Base-by-base conservation (phyloP, 2,888 invertebrate genomes). In the Drosophila buzzatii region DNA sequence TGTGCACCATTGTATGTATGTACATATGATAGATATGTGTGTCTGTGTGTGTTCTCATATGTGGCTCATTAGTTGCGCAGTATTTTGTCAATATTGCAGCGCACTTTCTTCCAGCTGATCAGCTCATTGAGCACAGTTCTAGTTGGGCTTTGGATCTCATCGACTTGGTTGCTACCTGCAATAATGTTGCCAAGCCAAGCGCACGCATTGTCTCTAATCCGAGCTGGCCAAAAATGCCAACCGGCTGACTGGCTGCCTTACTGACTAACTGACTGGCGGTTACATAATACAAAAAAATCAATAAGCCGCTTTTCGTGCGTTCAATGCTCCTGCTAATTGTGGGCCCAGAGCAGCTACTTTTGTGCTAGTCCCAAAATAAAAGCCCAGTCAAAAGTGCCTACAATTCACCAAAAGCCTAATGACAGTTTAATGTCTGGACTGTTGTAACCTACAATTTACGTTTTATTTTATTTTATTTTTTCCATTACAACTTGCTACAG, bases 91-190 rank as follows among this genome's bases (percentile, higher is more conserved):
- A 65, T 73, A 58, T 41, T 58, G 55, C 56, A 66, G 65, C 63
- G 76, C 72, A 83, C 79, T 89, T 76, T 69, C 71, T 85, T 89
- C 89, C 85, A 67, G 79, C 65, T 85, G 81, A 88, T 79, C 85
- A 75, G 89, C 86, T 85, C 85, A 85, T 81, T 85, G 78, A 56
- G 73, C 85, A 88, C 73, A 66, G 42, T 47, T 66, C 66, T 73
- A 72, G 73, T 75, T 62, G 41, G 57, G 61, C 20, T 47, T 74
- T 61, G 52, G 64, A 78, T 73, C 63, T 61, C 60, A 61, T 68
- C 56, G 73, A 37, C 56, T 62, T 59, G n/a, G 39, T 41, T 10
- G 37, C 39, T 39, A 45, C 27, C 45, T 47, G 57, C 41, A 62
- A 62, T 57, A 74, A 41, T 53, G 51, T 39, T 63, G 65, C n/a